These are phyloP conservation scores for Sanderia malayensis DNA, from an alignment of 30 jellyfish, hydroid and myxozoan species.

Conservation along the genomic window DNA sequence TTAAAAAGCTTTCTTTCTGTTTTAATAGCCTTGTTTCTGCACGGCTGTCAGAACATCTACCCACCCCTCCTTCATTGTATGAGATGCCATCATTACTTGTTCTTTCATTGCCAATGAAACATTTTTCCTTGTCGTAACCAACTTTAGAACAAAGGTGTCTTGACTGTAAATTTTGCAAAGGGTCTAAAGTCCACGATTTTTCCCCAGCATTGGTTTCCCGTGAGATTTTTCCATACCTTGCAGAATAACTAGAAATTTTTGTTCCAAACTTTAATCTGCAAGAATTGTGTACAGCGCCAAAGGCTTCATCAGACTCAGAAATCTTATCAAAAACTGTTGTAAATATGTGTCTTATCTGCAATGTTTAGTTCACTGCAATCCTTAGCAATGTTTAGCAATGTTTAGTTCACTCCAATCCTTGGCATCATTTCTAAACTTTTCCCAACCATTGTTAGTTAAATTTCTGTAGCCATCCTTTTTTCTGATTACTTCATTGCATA, in stretches of 20 bases:
- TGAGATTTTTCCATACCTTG: not conserved
- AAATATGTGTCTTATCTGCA: not conserved
- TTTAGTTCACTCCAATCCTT: not conserved
- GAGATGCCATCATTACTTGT: not conserved
- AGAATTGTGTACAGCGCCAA: not conserved
- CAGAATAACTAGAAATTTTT: not conserved
- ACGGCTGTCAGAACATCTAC: not conserved
- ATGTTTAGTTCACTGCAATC: not conserved
- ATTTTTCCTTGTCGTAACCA: not conserved
- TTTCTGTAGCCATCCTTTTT: too few species aligned
- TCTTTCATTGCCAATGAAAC: not conserved
- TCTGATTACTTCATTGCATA: not conserved
- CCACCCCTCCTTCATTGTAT: not conserved
- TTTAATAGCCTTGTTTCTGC: not conserved
- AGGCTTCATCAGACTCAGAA: not conserved
- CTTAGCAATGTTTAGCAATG: not conserved
- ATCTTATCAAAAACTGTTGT: not conserved
- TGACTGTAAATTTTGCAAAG: not conserved
- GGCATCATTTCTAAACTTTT: not conserved
- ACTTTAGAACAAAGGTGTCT: not conserved
- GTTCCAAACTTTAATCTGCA: not conserved
- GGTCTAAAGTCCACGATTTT: not conserved
- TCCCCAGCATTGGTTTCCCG: not conserved
- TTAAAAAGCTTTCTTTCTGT: too few species aligned
- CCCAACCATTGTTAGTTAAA: not conserved